Base-by-base conservation (phyloP, 2,888 invertebrate species). In the Eupelmus urozonus region DNA sequence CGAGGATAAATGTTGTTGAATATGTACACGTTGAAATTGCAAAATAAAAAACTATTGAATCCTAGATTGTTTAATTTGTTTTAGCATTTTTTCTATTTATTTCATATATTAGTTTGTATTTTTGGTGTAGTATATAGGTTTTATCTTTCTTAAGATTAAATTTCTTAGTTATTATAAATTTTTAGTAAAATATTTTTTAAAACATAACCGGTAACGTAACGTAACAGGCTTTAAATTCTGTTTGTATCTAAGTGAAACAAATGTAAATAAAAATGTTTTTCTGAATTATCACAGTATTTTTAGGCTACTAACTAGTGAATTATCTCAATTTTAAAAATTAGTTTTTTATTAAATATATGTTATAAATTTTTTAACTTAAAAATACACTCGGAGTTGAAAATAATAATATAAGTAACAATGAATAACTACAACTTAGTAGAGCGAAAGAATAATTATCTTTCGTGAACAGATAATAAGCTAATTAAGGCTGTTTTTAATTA, bases 1-100 rank as follows among this genome's bases (percentile, higher is more conserved):
- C 74, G 74, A 72, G 81, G 78, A 81, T 82, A 81, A 82, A 83
- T 84, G 65, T 82, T 84, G 84, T 85, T 83, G 80, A 82, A 72
- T 82, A 82, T 85, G 85, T 84, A 84, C 80, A 85, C 78, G 82
- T 85, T 84, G 76, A 83, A 82, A 82, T 81, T 85, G 82, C 70
- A 80, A 81, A 86, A 85, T 85, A 85, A 85, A 85, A 71, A 82
- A 81, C 57, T 80, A 80, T 78, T 71, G 75, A 83, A 82, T 80
- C 76, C 66, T 76, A 76, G 9, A n/a, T n/a, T n/a, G n/a, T n/a
- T n/a, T n/a, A n/a, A n/a, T n/a, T n/a, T n/a, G 23, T 40, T 1
- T 13, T 49, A 23, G 1, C 40, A 16, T 49, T 2, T 16, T 49
- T 49, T 49, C 49, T 11, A 49, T n/a, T n/a, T 13, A 2, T n/a